Evolutionary conservation across 2,113 vertebrate species (phyloP), one percentile per base, ranked within the genome.

Genomic region (Conger conger): DNA sequence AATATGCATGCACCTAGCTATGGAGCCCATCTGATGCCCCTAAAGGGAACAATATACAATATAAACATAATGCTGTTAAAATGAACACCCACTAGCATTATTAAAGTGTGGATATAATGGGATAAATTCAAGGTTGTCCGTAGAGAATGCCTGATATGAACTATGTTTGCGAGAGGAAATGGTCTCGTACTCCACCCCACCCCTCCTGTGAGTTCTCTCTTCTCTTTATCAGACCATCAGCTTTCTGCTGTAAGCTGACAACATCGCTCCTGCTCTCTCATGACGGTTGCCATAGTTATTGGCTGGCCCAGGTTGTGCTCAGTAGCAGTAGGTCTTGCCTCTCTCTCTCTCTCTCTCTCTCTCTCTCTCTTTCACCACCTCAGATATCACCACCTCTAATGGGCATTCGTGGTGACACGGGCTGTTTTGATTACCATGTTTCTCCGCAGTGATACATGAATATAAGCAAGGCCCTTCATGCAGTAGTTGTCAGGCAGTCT

Each of bases 271-370:
- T 33, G 68, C n/a, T n/a, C 27, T 33, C n/a, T n/a, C 68, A 30
- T 73, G 68, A 68, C n/a, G 68, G 68, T 73, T 73, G 68, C 68
- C 68, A 73, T 73, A 73, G 68, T 73, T 73, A 73, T 73, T 30
- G 68, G 27, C 68, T 73, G 68, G 68, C 68, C 68, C 68, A 13
- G 27, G 68, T 33, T 33, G 68, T 33, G 68, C 68, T 27, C 45
- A 50, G 45, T 50, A 50, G 45, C 45, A 15, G 45, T 50, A 15
- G 1, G 45, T 13, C 9, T 50, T 27, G 57, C 57, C 57, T 1
- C 57, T 33, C 68, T 73, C n/a, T 73, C 68, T 73, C n/a, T 2
- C 54, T 57, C 54, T 57, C 54, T 57, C 54, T 11, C 15, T 57
- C 18, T 57, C 9, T 17, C 54, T 57, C 54, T 17, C 15, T 17